Evolutionary conservation across 2,113 vertebrate species (phyloP).

Genomic region (Osmerus mordax): DNA sequence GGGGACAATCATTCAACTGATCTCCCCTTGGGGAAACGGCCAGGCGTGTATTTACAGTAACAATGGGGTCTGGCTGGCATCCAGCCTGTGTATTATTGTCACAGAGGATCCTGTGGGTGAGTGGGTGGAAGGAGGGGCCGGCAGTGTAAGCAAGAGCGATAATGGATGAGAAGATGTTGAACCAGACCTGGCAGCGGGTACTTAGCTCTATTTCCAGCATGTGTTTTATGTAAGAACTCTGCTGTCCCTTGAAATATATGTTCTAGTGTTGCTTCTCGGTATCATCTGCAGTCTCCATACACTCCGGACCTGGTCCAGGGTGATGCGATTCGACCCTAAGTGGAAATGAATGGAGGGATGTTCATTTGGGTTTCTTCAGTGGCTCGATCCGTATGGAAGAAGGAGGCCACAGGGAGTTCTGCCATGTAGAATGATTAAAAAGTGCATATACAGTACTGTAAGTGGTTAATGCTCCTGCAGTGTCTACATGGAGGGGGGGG

Average conservation of each 20-base stretch:
- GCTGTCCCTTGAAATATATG: conserved; percentile 39
- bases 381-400: conserved; percentile 57
- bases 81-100: conserved; percentile 41
- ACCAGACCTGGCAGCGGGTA: conserved; percentile 7
- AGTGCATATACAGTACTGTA: conserved; percentile 61
- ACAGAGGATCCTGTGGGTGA: conserved; percentile 29
- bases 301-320: neutral
- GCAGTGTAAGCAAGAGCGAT: conserved; percentile 14
- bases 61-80: conserved; percentile 52
- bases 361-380: conserved; percentile 60
- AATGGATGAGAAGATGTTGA: conserved; percentile 21
- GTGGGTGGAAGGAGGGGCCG: conserved; percentile 23
- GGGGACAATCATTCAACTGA: conserved; percentile 40
- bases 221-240: conserved; percentile 32
- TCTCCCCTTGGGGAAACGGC: conserved; percentile 41
- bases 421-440: conserved; percentile 70
- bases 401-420: conserved; percentile 60
- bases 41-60: conserved; percentile 54
- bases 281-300: conserved; percentile 40
- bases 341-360: conserved; percentile 66
- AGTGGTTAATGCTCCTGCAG: conserved; percentile 69
- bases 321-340: conserved; percentile 45
- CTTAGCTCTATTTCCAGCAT: conserved; percentile 5
- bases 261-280: conserved; percentile 38
- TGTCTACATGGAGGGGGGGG: conserved; percentile 66